Evolutionary conservation across 1,140 invertebrate species (phyloP), one percentile per base, ranked within the genome.

Genomic region (Eumaeus atala): DNA sequence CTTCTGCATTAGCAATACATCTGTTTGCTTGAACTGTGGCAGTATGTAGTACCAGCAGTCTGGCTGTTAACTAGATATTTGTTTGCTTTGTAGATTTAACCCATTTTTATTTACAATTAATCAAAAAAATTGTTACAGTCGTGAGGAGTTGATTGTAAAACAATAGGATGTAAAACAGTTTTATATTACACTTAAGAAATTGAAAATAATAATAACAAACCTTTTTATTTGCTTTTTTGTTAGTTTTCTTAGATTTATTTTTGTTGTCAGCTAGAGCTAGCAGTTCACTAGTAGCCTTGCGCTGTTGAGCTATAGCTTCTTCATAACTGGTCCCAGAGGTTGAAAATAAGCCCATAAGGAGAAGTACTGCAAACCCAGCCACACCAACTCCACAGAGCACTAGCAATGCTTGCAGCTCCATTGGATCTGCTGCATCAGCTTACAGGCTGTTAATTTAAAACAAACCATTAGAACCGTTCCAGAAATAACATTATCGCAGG

Each of bases 391-490:
- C 80, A 59, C 83, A 77, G 17, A 84, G 59, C 49, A 86, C 73
- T 58, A 86, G 66, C 66, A 81, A 70, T 67, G 79, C 80, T 57
- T 83, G 83, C 73, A 86, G 79, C 71, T 86, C 83, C 83, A 86
- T 84, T 60, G 62, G 64, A 65, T 56, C 67, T 65, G 68, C 67
- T 53, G 65, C 76, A 77, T 66, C 52, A 66, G 35, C 28, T 42
- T 16, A 53, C 51, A 59, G 35, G 36, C 36, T 53, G 48, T 38
- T 33, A 49, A 42, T 28, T 17, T 16, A 40, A 48, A 50, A 10
- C 50, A 51, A 48, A 35, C 34, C 11, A 17, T n/a, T 33, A 17
- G 10, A 51, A 17, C 14, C 28, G n/a, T 17, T 14, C 2, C 11
- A 12, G 9, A 33, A 6, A n/a, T n/a, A n/a, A n/a, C 28, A 18